Base-by-base conservation (phyloP, 2,113 vertebrate species). In the Trinectes maculatus region DNA sequence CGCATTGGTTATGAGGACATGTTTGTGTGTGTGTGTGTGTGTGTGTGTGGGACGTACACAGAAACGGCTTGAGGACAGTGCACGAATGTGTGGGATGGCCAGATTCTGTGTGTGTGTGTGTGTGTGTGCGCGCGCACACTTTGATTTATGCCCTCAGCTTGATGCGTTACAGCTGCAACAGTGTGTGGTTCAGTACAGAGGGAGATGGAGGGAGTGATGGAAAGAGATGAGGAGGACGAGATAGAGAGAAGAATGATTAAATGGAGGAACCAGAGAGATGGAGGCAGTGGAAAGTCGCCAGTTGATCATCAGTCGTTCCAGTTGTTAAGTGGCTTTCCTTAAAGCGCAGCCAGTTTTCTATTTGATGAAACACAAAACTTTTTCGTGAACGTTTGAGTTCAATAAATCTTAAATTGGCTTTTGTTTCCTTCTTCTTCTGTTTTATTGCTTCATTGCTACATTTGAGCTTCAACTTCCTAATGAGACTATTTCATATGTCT, bases 111-210 rank as follows among this genome's bases (percentile, higher is more conserved):
- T 47, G 60, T 66, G 42, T 65, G 33, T 28, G 37, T 24, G 63
- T 19, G 60, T 67, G 58, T 71, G 60, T 48, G 52, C 39, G 34
- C 31, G 24, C 12, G 67, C 16, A 33, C 1, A 40, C 62, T 79
- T 71, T 89, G 83, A 86, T 83, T 80, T 84, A 71, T 81, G 82
- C 85, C 75, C 73, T 74, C 1, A 63, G 84, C 76, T 80, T 71
- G 69, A 83, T 80, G 74, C 15, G 77, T 69, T 84, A 69, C 77
- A 80, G 81, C 82, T 87, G 79, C 78, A 77, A 28, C 31, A 48
- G 60, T 67, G 83, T 79, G 77, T 33, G 72, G 79, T 72, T 89
- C 70, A 86, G 67, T 74, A 67, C 49, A 44, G 62, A 65, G 74
- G 55, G 28, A 33, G 13, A 26, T 28, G 18, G 49, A 52, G 40